A percentile compares a stretch with the other conserved stretches of the same genome.
These are phyloP conservation scores for Rhegmatorhina hoffmannsi DNA, from an alignment of 2,113 vertebrate genomes.

Conservation along the genomic window DNA sequence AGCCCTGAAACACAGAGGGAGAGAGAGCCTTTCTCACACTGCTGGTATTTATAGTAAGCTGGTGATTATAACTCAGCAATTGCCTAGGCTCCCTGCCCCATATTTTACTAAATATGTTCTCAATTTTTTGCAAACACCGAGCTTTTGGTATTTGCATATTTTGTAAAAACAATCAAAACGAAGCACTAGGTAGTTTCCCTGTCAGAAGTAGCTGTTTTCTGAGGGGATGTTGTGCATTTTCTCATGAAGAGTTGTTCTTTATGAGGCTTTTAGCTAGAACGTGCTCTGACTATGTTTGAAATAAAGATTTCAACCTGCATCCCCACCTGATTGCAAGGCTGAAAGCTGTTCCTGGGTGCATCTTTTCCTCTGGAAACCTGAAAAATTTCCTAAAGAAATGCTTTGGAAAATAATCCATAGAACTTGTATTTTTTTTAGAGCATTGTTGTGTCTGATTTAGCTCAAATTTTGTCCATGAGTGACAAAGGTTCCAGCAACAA, in stretches of 20 bases:
- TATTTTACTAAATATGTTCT: slow-evolving; percentile 38
- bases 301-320: neutral
- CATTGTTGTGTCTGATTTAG: neutral
- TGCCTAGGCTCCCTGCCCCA: slow-evolving; percentile 26
- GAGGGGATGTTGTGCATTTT: neutral
- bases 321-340: neutral
- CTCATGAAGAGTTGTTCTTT: neutral
- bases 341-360: neutral
- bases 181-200: neutral
- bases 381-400: neutral
- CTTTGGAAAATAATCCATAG: neutral
- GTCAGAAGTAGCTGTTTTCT: neutral
- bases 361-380: neutral
- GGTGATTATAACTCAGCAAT: slow-evolving; percentile 52
- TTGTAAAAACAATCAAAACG: neutral
- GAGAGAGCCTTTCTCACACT: neutral
- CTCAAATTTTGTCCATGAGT: neutral
- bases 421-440: neutral
- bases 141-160: slow-evolving; percentile 13
- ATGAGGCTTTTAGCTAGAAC: neutral
- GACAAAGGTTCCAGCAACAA: neutral
- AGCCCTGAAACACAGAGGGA: neutral
- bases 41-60: slow-evolving; percentile 46
- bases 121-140: neutral
- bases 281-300: neutral